Percentiles rank a stretch among this genome's conserved stretches.
phyloP scores from a whole-genome alignment of 2,113 vertebrate species.

The Centropus bengalensis region DNA sequence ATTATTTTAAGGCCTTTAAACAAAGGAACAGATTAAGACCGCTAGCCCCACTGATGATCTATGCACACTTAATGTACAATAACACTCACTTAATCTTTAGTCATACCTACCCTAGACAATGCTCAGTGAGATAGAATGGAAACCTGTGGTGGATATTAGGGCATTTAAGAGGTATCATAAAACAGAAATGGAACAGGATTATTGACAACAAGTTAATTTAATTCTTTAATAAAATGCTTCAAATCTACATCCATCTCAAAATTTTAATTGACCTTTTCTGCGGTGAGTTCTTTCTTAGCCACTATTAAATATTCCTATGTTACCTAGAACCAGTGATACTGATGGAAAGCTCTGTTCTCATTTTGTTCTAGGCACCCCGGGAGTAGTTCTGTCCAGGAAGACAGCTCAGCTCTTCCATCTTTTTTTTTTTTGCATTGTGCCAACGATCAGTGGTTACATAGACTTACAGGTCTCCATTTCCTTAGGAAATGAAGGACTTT shows the following conservation, averaged over 20 bases:
- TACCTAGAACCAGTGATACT: neutral
- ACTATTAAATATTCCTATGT: neutral
- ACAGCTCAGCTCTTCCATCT: neutral
- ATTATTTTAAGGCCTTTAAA: neutral
- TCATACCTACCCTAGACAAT: neutral
- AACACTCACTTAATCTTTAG: neutral
- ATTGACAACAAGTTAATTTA: neutral
- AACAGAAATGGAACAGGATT: neutral
- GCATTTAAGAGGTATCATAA: neutral
- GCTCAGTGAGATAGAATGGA: neutral
- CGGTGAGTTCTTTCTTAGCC: neutral
- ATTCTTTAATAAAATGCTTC: neutral
- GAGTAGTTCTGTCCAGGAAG: neutral
- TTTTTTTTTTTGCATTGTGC: neutral
- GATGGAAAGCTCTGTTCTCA: neutral
- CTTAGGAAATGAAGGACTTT: neutral
- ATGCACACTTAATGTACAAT: rapidly evolving
- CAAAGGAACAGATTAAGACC: neutral
- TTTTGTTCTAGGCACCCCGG: neutral
- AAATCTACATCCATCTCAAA: neutral
- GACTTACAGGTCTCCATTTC: neutral
- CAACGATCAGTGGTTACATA: neutral
- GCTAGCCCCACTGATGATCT: neutral
- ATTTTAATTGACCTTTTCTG: neutral
- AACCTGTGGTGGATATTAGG: neutral